Conservation (phyloP, 1,140 invertebrate species). For the Cherax destructor region DNA sequence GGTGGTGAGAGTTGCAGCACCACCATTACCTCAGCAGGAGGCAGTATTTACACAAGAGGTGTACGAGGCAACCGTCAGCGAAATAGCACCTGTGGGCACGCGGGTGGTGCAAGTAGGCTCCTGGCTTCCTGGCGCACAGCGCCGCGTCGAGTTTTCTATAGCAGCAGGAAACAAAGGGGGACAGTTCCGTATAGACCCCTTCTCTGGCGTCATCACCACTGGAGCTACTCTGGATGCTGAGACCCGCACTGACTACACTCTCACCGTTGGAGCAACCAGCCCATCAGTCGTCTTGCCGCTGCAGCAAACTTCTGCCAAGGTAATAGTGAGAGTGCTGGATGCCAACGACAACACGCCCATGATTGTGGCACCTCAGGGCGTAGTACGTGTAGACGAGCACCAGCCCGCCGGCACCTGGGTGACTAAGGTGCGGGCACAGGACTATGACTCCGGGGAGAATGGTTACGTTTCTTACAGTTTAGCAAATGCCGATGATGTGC, state of each 20-base stretch:
- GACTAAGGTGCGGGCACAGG: slow-evolving; percentile 88
- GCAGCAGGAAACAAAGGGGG: slow-evolving; percentile 93
- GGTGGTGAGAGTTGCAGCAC: slow-evolving; percentile 84
- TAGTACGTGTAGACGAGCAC: slow-evolving; percentile 85
- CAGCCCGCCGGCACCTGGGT: slow-evolving; percentile 89
- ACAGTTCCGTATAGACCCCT: slow-evolving; percentile 90
- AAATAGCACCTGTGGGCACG: slow-evolving; percentile 91
- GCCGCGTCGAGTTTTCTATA: slow-evolving; percentile 89
- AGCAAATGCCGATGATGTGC: slow-evolving; percentile 90
- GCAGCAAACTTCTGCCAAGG: slow-evolving; percentile 91
- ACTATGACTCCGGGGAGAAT: slow-evolving; percentile 94
- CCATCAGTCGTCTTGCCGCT: slow-evolving; percentile 84
- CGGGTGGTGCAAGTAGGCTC: slow-evolving; percentile 92
- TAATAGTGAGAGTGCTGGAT: slow-evolving; percentile 90
- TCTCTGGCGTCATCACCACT: slow-evolving; percentile 92
- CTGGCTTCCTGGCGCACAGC: slow-evolving; percentile 88
- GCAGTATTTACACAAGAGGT: slow-evolving; percentile 92
- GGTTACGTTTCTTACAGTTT: slow-evolving; percentile 95
- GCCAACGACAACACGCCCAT: slow-evolving; percentile 94
- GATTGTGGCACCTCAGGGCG: slow-evolving; percentile 83
- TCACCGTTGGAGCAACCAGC: slow-evolving; percentile 93
- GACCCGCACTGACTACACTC: slow-evolving; percentile 87
- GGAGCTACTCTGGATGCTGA: slow-evolving; percentile 91
- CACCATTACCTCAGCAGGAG: slow-evolving; percentile 88
- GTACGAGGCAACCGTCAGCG: slow-evolving; percentile 90